Percentiles rank a stretch among this genome's conserved stretches.
Conservation (phyloP, 2,797 vertebrate species). For the Cossypha dichroa region DNA sequence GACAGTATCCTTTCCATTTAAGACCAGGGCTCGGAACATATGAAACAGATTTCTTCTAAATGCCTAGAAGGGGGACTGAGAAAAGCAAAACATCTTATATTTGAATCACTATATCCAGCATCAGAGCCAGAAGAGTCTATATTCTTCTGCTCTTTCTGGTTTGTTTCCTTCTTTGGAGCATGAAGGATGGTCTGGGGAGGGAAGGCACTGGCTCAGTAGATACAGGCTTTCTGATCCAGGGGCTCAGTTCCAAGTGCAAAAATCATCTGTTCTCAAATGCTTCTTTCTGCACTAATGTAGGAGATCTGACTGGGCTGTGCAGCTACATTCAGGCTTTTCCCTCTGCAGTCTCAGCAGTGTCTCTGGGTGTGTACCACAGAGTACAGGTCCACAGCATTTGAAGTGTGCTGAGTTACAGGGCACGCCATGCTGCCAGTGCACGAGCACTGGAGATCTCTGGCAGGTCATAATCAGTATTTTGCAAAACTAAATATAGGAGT, state of each 20-base stretch:
- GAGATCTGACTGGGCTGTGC: not conserved
- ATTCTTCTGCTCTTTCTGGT: not conserved
- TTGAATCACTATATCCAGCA: not conserved
- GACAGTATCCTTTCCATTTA: not conserved
- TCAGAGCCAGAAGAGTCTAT: not conserved
- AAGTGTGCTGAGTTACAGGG: not conserved
- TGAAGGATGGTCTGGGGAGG: not conserved
- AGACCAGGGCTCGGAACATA: not conserved
- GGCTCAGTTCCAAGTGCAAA: not conserved
- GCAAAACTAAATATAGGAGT: not conserved
- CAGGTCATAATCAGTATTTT: not conserved
- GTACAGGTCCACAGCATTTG: not conserved
- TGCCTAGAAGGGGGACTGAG: not conserved
- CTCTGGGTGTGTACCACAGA: not conserved
- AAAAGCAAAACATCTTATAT: not conserved
- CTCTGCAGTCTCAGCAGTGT: not conserved
- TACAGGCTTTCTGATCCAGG: not conserved
- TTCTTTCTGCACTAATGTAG: fast-evolving
- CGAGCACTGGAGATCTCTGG: not conserved
- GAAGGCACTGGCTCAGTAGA: not conserved
- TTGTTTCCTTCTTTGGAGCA: not conserved
- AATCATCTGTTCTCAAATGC: not conserved
- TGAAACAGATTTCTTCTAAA: not conserved
- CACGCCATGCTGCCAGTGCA: not conserved
- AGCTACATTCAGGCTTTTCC: not conserved